Evolutionary conservation across 2,113 vertebrate species (phyloP).

Genomic region (Oncorhynchus gorbuscha): DNA sequence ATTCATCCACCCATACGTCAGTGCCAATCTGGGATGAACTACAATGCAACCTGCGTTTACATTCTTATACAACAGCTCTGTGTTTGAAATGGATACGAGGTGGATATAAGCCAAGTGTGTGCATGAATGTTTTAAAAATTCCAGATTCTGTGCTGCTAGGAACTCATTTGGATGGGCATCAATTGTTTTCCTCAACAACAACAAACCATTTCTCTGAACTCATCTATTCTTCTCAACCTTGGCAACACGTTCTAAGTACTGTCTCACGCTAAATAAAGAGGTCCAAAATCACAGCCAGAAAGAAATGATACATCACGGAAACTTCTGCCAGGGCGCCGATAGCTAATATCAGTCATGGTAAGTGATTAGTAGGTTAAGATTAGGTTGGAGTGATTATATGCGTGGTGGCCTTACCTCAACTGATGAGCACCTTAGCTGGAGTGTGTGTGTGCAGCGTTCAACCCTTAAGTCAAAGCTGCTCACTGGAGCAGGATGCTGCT

Average conservation of each 20-base stretch:
- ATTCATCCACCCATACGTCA: neutral
- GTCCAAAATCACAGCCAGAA: neutral
- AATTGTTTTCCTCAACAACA: too few relatives aligned
- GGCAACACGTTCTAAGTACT: too few relatives aligned
- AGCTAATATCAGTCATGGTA: neutral
- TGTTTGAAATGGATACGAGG: too few relatives aligned
- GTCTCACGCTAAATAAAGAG: too few relatives aligned
- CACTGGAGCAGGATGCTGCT: constrained; percentile 10
- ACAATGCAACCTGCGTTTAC: too few relatives aligned
- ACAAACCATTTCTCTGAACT: too few relatives aligned
- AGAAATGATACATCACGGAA: constrained; percentile 22
- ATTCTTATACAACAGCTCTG: too few relatives aligned
- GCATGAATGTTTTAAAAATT: too few relatives aligned
- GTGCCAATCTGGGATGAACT: neutral
- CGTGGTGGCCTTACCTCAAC: neutral
- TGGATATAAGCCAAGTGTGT: too few relatives aligned
- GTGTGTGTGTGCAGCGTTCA: neutral
- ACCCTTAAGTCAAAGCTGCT: constrained; percentile 26
- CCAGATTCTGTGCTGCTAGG: too few relatives aligned
- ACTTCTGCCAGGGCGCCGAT: neutral
- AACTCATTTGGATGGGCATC: too few relatives aligned
- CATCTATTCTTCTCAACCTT: too few relatives aligned
- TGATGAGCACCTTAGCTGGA: neutral
- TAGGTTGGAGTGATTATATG: constrained; percentile 2
- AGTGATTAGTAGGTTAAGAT: neutral